phyloP scores from a whole-genome alignment of 2,888 invertebrate genomes.

The Drosophila siamana region DNA sequence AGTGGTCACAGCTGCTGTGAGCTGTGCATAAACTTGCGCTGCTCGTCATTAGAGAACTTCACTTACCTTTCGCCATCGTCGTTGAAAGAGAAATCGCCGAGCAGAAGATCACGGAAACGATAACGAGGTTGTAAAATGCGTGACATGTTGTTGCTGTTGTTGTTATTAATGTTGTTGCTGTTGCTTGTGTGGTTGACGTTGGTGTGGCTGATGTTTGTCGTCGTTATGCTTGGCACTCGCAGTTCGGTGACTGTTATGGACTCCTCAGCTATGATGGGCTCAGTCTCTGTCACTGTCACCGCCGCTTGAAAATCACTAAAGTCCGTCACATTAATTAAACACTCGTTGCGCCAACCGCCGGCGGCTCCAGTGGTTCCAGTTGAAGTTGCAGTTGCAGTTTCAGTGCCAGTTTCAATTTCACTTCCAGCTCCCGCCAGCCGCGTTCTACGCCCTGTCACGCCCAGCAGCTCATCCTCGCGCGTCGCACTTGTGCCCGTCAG shows the following conservation, averaged over 20 bases:
- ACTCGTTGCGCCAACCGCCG: constrained; percentile 53
- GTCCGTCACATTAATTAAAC: constrained; percentile 82
- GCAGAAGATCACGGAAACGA: constrained; percentile 90
- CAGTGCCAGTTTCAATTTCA: constrained; percentile 3
- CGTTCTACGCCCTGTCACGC: constrained; percentile 67
- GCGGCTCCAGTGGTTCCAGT: constrained; percentile 9
- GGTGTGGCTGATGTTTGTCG: constrained; percentile 40
- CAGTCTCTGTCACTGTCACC: constrained; percentile 38
- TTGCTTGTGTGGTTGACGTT: constrained; percentile 30
- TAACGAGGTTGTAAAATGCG: constrained; percentile 88
- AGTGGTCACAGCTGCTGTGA: constrained; percentile 59
- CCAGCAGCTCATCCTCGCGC: constrained; percentile 75
- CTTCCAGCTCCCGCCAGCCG: constrained; percentile 39
- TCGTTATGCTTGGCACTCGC: constrained; percentile 62
- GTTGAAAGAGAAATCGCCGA: constrained; percentile 91
- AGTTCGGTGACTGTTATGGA: constrained; percentile 41
- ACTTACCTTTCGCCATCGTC: constrained; percentile 92
- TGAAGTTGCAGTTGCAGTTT: not conserved
- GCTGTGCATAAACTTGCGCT: constrained; percentile 9
- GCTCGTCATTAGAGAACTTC: constrained; percentile 35
- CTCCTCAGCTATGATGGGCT: constrained; percentile 24
- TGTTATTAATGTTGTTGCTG: constrained; percentile 34
- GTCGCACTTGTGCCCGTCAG: constrained; percentile 77
- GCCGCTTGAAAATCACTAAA: constrained; percentile 71
- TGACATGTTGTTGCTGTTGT: constrained; percentile 65